Base-by-base conservation (phyloP, 1,140 invertebrate genomes). In the Asbolus verrucosus region DNA sequence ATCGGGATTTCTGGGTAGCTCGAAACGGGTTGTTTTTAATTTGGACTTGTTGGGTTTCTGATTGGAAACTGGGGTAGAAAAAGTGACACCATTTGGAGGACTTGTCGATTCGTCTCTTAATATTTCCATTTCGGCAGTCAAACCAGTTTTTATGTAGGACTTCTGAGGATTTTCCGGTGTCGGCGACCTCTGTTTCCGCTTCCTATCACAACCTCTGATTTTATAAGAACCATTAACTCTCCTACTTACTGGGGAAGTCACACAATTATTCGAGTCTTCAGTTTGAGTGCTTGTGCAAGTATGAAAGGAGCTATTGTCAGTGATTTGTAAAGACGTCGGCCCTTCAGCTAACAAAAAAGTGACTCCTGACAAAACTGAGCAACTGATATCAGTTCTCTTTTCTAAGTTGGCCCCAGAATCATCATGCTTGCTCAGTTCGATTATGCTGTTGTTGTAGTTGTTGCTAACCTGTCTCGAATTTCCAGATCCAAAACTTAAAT, bases 401-500 rank as follows among this genome's bases (percentile, higher is more conserved):
- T 54, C 46, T 6, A 54, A 5, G 21, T 54, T 54, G n/a, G 46
- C 21, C 19, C 19, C 46, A 1, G 46, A 54, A 21, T 24, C 21
- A 21, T 54, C 46, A 14, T 43, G 39, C 13, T 73, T 66, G 46
- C 2, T n/a, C n/a, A n/a, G n/a, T n/a, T n/a, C n/a, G n/a, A n/a
- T n/a, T n/a, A n/a, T n/a, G n/a, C n/a, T n/a, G n/a, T n/a, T n/a
- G n/a, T n/a, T n/a, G n/a, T n/a, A n/a, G n/a, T n/a, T n/a, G n/a
- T n/a, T n/a, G n/a, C n/a, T n/a, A n/a, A n/a, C n/a, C n/a, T 65
- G 69, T 46, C 75, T 72, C 0, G 76, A 76, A 66, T 76, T 76
- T 1, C 85, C 88, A 0, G 91, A 92, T 3, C 91, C 95, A 85
- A 98, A 98, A 2, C 92, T 95, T 9, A 98, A 82, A 78, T 96